Conservation (phyloP, 2,113 vertebrate genomes). For the Motacilla alba region DNA sequence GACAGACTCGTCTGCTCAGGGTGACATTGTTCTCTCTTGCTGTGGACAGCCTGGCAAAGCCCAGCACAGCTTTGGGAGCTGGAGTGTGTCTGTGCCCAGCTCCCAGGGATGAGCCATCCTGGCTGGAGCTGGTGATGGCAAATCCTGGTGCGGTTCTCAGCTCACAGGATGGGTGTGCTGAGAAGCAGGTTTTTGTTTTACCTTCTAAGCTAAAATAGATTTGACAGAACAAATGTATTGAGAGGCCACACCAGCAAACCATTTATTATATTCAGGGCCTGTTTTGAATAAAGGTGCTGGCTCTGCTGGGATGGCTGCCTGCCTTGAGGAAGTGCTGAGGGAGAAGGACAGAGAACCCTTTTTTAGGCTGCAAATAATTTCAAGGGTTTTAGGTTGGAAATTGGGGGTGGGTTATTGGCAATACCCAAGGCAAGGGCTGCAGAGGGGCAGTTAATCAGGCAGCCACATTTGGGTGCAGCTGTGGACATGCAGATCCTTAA, state of each 20-base stretch:
- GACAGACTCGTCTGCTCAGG: neutral
- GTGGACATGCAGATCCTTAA: neutral
- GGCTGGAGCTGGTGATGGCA: neutral
- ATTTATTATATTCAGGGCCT: accelerated
- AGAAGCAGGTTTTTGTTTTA: neutral
- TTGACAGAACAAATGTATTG: neutral
- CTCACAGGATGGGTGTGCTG: neutral
- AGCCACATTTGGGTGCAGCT: neutral
- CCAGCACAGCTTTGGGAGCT: neutral
- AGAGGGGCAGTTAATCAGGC: neutral
- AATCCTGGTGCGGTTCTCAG: neutral
- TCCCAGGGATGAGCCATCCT: neutral
- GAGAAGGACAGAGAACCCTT: neutral
- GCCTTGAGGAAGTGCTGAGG: neutral
- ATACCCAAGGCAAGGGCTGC: neutral
- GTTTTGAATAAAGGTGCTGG: neutral
- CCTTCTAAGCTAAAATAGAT: neutral
- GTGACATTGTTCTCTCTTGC: neutral
- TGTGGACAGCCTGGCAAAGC: neutral
- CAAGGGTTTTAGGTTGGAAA: neutral
- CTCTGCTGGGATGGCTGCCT: neutral
- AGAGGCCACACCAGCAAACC: neutral
- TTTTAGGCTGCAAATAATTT: neutral
- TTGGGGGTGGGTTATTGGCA: neutral
- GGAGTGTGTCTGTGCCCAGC: neutral